Evolutionary conservation across 2,113 vertebrate species (phyloP).

Genomic region (Baryphthengus martii): DNA sequence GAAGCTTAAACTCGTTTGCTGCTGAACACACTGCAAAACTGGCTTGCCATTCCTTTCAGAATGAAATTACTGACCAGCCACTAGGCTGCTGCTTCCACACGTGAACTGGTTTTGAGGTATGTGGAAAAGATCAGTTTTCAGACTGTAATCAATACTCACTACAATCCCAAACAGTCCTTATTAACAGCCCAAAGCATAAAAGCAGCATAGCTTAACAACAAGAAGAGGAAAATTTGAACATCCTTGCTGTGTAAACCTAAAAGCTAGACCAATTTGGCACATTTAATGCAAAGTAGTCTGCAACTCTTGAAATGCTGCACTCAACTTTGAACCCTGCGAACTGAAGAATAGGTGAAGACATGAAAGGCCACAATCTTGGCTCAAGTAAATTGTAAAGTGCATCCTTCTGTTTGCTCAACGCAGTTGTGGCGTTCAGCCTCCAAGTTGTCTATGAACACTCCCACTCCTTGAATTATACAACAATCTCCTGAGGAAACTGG

Average conservation of each 20-base stretch:
- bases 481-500: neutral
- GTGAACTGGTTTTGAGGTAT: neutral
- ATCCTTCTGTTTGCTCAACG: neutral
- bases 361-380: neutral
- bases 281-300: neutral
- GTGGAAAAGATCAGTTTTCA: neutral
- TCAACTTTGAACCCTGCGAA: neutral
- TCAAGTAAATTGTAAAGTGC: neutral
- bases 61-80: neutral
- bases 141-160: neutral
- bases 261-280: neutral
- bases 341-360: neutral
- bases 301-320: neutral
- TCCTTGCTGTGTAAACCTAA: neutral
- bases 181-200: neutral
- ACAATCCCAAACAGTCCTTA: neutral
- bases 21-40: neutral
- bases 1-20: neutral
- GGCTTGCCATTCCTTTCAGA: neutral
- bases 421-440: neutral
- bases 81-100: neutral
- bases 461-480: neutral
- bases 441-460: neutral
- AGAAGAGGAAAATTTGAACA: neutral
- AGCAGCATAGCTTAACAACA: neutral